Evolutionary conservation across 2,888 invertebrate species (phyloP).

Genomic region (Lasius platythorax): DNA sequence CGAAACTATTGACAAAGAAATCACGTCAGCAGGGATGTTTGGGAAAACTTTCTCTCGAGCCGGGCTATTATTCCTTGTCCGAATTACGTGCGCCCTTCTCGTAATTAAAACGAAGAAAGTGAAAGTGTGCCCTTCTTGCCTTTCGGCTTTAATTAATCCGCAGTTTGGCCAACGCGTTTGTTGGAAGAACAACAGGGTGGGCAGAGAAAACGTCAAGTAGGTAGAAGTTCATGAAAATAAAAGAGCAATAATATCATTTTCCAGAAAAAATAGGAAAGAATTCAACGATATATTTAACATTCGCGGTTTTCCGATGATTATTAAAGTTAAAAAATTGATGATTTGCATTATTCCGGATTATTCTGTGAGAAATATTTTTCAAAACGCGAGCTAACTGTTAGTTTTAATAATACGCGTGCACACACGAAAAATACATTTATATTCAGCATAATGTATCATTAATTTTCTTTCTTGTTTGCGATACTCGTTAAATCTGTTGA

Average conservation of each 20-base stretch:
- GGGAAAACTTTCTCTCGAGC: slow-evolving; percentile 14
- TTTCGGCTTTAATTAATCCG: slow-evolving; percentile 74
- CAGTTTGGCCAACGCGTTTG: not conserved
- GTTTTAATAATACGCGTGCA: not conserved
- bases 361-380: not conserved
- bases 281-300: not conserved
- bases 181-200: not conserved
- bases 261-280: not conserved
- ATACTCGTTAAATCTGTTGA: not conserved
- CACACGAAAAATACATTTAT: not conserved
- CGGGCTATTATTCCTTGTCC: slow-evolving; percentile 20
- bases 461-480: not conserved
- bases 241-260: not conserved
- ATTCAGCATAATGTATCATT: not conserved
- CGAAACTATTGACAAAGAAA: slow-evolving; percentile 42
- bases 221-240: slow-evolving; percentile 6
- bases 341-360: not conserved
- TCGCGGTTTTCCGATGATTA: not conserved
- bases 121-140: slow-evolving; percentile 66
- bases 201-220: slow-evolving; percentile 12
- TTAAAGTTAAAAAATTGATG: not conserved
- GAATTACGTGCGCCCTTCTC: slow-evolving; percentile 24
- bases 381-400: not conserved
- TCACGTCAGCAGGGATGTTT: slow-evolving; percentile 5
- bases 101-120: slow-evolving; percentile 73